phyloP scores from a whole-genome alignment of 2,888 invertebrate genomes.

The Hetaerina titia region DNA sequence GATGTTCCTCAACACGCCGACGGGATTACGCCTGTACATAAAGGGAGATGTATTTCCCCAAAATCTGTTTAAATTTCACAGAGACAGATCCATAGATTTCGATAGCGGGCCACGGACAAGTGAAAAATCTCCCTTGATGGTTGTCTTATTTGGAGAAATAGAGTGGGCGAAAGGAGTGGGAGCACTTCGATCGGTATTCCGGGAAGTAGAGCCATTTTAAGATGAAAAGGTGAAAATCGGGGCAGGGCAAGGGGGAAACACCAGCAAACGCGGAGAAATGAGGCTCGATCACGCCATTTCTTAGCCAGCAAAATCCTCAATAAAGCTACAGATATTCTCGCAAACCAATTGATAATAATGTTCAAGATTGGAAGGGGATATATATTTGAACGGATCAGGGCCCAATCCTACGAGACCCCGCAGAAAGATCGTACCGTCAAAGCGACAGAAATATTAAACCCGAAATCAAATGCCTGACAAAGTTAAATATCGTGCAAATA shows the following conservation, averaged over 20 bases:
- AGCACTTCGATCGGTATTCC: conserved; percentile 7
- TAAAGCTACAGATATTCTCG: neutral
- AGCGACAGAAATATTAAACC: neutral
- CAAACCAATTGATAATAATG: neutral
- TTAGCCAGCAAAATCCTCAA: neutral
- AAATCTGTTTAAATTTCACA: conserved; percentile 3
- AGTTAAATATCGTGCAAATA: too few species aligned
- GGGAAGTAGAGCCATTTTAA: conserved; percentile 6
- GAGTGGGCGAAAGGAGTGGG: neutral
- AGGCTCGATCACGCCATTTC: conserved; percentile 1
- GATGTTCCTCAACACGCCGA: neutral
- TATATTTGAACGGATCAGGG: neutral
- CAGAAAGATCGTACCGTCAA: neutral
- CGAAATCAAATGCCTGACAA: neutral
- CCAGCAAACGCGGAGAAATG: neutral
- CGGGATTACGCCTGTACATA: neutral
- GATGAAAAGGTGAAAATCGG: neutral
- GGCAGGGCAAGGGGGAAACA: neutral
- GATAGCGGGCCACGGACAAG: neutral
- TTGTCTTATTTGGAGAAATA: neutral
- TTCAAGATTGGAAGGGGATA: neutral
- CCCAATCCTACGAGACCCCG: neutral
- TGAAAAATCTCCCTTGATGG: neutral
- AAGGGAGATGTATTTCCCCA: conserved; percentile 10
- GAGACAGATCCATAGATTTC: neutral